Evolutionary conservation across 2,888 invertebrate genomes (phyloP).

Genomic region (Syrphus vitripennis): DNA sequence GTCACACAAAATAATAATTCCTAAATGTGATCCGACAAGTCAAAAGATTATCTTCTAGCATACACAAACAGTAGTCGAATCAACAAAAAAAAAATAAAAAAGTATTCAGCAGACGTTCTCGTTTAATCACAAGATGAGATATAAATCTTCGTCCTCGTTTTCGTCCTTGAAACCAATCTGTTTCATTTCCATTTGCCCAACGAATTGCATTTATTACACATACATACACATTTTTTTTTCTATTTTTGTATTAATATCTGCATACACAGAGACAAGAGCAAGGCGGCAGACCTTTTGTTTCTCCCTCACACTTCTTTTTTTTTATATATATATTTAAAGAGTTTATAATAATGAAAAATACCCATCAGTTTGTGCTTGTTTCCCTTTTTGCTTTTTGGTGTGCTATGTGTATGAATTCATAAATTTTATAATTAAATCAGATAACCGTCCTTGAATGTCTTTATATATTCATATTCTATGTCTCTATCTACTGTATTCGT

Average conservation of each 20-base stretch:
- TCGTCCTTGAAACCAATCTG: slow-evolving; percentile 22
- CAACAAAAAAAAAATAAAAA: neutral
- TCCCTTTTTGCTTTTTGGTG: slow-evolving; percentile 32
- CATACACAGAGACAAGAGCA: neutral
- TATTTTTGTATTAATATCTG: neutral
- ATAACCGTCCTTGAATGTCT: slow-evolving; percentile 47
- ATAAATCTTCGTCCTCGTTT: slow-evolving; percentile 12
- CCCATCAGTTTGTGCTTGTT: slow-evolving; percentile 37
- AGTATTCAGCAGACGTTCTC: slow-evolving; percentile 1
- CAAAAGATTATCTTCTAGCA: slow-evolving; percentile 2
- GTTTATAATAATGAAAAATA: slow-evolving; percentile 42
- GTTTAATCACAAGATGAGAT: slow-evolving; percentile 26
- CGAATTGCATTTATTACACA: neutral
- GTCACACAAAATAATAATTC: neutral
- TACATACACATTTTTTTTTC: neutral
- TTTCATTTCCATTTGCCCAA: slow-evolving; percentile 4
- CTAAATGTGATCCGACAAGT: slow-evolving; percentile 1
- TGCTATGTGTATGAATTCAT: slow-evolving; percentile 50
- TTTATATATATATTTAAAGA: slow-evolving; percentile 29
- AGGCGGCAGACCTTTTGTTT: neutral
- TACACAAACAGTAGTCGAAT: neutral
- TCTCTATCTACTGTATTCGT: neutral
- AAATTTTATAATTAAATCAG: slow-evolving; percentile 66
- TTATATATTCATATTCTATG: slow-evolving; percentile 17
- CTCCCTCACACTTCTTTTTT: neutral